Evolutionary conservation across 1,140 invertebrate species (phyloP), one percentile per base, ranked within the genome.

Genomic region (Scaptomyza graminum): DNA sequence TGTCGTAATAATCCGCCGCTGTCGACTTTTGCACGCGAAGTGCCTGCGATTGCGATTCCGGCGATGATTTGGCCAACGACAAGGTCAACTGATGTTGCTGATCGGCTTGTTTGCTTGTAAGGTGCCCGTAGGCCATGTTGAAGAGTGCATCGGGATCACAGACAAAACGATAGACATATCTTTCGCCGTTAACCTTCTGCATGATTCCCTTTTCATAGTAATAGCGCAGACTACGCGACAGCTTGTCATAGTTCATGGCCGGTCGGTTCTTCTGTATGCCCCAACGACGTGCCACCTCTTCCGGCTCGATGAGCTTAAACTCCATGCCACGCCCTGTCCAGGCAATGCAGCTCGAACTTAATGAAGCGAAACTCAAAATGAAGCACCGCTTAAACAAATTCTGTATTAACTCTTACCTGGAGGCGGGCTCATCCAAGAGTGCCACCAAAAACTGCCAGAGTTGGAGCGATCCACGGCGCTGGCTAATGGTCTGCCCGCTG

Each of bases 151-250:
- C 97, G 1, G 97, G 97, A 92, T 98, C 97, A 92, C 97, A 98
- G 0, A 98, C 97, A 90, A 98, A 99, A 92, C 98, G 97, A 92
- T 99, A 99, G 9, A 99, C 97, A 92, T 98, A 98, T 72, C 97
- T 94, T 91, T 99, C 97, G 1, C 98, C 97, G 56, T 97, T 97
- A 0, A 99, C 98, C 93, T 99, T 99, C 91, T 98, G 97, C 96
- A 99, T 99, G 90, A 99, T 99, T 18, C 97, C 97, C 92, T 99
- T 99, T 92, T 99, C 97, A 91, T 99, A 99, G 87, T 99, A 99
- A 85, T 99, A 99, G 8, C 98, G 94, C 7, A 99, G 93, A 0
- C 97, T 98, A 0, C 98, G 93, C 60, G 97, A 98, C 8, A 99
- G 92, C 92, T 99, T 99, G 92, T 99, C 98, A 90, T 99, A 99